Conservation (phyloP, 2,113 vertebrate genomes). For the Notiomystis cincta region DNA sequence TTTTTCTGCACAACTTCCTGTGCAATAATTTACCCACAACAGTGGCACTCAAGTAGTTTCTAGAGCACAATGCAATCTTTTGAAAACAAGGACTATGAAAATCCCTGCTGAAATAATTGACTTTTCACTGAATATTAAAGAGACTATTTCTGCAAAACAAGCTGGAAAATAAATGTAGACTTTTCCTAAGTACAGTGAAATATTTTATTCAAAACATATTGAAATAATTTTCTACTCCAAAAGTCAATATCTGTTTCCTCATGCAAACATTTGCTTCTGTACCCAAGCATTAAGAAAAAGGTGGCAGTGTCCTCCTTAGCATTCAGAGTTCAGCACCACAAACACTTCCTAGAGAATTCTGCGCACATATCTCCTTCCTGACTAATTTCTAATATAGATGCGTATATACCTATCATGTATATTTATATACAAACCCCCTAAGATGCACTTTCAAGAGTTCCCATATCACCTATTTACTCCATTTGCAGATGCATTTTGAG, state of each 20-base stretch:
- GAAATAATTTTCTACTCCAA: slow-evolving; percentile 1
- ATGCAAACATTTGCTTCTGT: background rate
- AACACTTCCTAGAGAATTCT: background rate
- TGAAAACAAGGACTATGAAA: background rate
- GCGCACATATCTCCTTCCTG: background rate
- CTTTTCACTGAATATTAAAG: background rate
- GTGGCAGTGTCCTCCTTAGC: background rate
- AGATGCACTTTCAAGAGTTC: background rate
- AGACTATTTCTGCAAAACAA: background rate
- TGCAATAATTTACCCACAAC: background rate
- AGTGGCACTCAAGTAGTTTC: background rate
- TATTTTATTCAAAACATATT: background rate
- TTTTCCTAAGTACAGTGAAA: background rate
- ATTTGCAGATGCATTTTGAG: background rate
- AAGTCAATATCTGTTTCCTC: background rate
- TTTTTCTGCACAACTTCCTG: background rate
- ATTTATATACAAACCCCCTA: background rate
- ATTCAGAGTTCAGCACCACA: background rate
- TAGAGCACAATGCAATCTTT: background rate
- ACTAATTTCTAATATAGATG: background rate
- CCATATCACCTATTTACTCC: background rate
- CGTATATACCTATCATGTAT: background rate
- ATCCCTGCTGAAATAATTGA: background rate
- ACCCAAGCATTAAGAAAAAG: background rate
- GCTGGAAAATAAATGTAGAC: background rate